A percentile compares a stretch with the other conserved stretches of the same genome.
These are phyloP conservation scores for Crocallis elinguaria DNA, from an alignment of 2,888 invertebrate genomes.

Conservation along the genomic window DNA sequence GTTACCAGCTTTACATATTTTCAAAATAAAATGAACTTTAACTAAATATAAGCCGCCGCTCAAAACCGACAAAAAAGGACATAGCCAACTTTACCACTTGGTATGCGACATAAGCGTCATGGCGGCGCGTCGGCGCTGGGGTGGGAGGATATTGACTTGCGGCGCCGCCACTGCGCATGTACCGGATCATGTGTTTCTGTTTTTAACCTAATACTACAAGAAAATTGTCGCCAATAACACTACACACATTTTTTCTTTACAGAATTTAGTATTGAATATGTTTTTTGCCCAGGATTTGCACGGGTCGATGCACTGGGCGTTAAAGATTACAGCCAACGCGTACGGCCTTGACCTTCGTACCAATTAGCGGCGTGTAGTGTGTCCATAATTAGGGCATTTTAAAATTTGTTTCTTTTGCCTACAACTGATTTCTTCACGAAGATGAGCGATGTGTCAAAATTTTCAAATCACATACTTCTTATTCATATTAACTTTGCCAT, in stretches of 20 bases:
- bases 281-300: conserved; percentile 12
- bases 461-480: too few species aligned
- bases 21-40: not conserved
- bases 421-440: too few species aligned
- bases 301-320: conserved; percentile 35
- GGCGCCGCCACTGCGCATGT: conserved; percentile 78
- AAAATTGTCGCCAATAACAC: conserved; percentile 54
- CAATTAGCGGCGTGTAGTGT: conserved; percentile 35
- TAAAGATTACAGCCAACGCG: conserved; percentile 37
- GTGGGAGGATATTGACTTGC: conserved; percentile 84
- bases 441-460: too few species aligned
- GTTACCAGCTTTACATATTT: too few species aligned
- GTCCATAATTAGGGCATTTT: not conserved
- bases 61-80: conserved; percentile 44
- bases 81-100: conserved; percentile 52
- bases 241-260: conserved; percentile 5
- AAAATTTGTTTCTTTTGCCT: not conserved
- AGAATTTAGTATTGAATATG: not conserved
- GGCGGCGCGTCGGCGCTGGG: conserved; percentile 77
- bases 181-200: conserved; percentile 80
- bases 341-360: conserved; percentile 64
- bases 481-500: too few species aligned
- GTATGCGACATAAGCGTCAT: conserved; percentile 68
- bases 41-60: conserved; percentile 24
- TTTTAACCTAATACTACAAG: conserved; percentile 67